phyloP scores from a whole-genome alignment of 23 tunicate genomes.

The Trididemnum miniatum region DNA sequence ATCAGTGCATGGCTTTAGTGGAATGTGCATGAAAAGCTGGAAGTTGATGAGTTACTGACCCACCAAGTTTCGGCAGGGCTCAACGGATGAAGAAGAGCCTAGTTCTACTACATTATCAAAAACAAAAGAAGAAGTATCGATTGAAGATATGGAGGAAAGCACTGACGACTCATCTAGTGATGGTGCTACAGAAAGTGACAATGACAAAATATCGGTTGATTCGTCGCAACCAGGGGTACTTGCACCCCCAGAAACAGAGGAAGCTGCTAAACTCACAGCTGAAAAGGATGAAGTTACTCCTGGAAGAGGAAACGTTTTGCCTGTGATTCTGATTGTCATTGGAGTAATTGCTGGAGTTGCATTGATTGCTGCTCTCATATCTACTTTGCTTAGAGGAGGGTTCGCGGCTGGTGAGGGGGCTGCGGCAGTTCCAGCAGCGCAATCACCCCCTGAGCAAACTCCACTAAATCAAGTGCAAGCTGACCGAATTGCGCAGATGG shows the following conservation, averaged over 20 bases:
- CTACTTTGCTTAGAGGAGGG: slow-evolving; percentile 51
- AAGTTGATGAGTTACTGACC: neutral
- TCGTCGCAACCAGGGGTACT: too few species aligned
- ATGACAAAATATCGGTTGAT: too few species aligned
- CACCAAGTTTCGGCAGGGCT: neutral
- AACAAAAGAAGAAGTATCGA: neutral
- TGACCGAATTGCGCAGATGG: slow-evolving; percentile 81
- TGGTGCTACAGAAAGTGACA: too few species aligned
- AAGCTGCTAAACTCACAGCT: neutral
- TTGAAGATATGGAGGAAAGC: too few species aligned
- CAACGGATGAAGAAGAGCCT: neutral
- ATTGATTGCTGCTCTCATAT: slow-evolving; percentile 62
- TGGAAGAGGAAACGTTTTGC: slow-evolving; percentile 15
- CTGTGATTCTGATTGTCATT: slow-evolving; percentile 57
- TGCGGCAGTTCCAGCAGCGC: slow-evolving; percentile 28
- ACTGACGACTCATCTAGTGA: too few species aligned
- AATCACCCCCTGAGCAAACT: slow-evolving; percentile 51
- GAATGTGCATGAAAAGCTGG: neutral
- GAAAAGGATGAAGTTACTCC: neutral
- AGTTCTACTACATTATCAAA: neutral
- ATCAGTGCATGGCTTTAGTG: neutral
- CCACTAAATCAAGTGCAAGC: slow-evolving; percentile 82
- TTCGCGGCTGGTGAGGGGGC: slow-evolving; percentile 11
- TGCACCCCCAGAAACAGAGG: neutral
- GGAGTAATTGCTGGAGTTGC: slow-evolving; percentile 81